Percentiles rank a stretch among this genome's conserved stretches.
Conservation (phyloP, 2,113 vertebrate genomes). For the Aix galericulata region DNA sequence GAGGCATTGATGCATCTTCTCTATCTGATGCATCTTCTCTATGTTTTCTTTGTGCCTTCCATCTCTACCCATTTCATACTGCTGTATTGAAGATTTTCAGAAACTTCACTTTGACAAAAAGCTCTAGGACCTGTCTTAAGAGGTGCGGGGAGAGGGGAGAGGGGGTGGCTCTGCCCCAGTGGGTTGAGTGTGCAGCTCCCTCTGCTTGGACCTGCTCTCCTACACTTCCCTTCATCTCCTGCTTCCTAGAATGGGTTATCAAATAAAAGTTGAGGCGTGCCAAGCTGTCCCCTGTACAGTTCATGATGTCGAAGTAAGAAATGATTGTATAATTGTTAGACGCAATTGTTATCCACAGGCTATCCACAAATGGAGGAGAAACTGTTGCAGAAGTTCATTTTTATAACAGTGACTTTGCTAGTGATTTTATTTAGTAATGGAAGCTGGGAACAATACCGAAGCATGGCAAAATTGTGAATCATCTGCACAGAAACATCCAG, state of each 20-base stretch:
- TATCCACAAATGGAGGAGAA: background rate
- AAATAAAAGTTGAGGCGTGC: background rate
- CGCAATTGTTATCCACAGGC: background rate
- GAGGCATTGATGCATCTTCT: background rate
- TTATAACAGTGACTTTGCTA: background rate
- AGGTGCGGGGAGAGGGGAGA: fast-evolving
- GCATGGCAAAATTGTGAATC: background rate
- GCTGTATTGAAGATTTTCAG: background rate
- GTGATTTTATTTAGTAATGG: background rate
- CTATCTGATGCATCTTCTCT: background rate
- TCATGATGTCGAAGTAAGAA: background rate
- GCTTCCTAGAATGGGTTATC: background rate
- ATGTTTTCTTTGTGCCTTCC: background rate
- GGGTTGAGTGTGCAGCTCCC: background rate
- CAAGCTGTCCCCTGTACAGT: fast-evolving
- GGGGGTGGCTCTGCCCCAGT: background rate
- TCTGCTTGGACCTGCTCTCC: fast-evolving
- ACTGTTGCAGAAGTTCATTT: background rate
- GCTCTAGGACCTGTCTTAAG: background rate
- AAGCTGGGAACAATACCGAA: background rate
- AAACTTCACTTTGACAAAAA: background rate
- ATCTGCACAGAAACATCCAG: background rate
- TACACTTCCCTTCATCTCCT: background rate
- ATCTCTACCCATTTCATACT: background rate
- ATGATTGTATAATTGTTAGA: background rate